Evolutionary conservation across 2,888 invertebrate species (phyloP).

Genomic region (Sialis lutaria): DNA sequence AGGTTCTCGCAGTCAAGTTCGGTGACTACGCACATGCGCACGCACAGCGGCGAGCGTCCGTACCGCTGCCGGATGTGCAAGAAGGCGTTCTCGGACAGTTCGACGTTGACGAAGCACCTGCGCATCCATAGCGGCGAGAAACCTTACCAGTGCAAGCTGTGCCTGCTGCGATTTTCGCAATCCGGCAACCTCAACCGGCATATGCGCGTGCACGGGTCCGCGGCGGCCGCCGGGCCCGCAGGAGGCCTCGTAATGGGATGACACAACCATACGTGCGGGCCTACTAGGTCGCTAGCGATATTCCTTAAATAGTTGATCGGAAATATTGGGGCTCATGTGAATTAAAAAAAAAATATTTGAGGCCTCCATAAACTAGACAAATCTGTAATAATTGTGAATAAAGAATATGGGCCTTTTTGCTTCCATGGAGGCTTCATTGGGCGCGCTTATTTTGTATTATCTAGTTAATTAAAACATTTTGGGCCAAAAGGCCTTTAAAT

Average conservation of each 20-base stretch:
- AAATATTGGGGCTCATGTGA: too few species aligned
- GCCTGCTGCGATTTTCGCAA: slow-evolving; percentile 89
- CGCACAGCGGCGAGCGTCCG: slow-evolving; percentile 99
- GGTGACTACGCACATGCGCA: slow-evolving; percentile 98
- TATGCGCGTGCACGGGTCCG: slow-evolving; percentile 88
- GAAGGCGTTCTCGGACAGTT: slow-evolving; percentile 97
- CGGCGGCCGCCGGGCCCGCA: slow-evolving; percentile 23
- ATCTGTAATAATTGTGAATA: too few species aligned
- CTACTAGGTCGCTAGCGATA: neutral
- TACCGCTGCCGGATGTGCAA: slow-evolving; percentile 88
- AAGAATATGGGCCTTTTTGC: too few species aligned
- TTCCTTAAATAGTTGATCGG: neutral
- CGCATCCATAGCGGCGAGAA: slow-evolving; percentile 86
- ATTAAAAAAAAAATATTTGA: too few species aligned
- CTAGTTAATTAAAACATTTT: too few species aligned
- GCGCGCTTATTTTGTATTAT: too few species aligned
- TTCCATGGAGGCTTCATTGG: too few species aligned
- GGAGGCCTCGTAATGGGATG: slow-evolving; percentile 35
- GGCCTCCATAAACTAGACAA: too few species aligned
- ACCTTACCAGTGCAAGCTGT: slow-evolving; percentile 95
- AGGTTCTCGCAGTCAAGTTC: slow-evolving; percentile 84
- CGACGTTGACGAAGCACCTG: slow-evolving; percentile 92
- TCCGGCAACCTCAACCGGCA: slow-evolving; percentile 97
- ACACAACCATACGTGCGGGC: slow-evolving; percentile 1
- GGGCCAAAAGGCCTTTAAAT: too few species aligned